Evolutionary conservation across 2,113 vertebrate species (phyloP).

Genomic region (Columba janthina): DNA sequence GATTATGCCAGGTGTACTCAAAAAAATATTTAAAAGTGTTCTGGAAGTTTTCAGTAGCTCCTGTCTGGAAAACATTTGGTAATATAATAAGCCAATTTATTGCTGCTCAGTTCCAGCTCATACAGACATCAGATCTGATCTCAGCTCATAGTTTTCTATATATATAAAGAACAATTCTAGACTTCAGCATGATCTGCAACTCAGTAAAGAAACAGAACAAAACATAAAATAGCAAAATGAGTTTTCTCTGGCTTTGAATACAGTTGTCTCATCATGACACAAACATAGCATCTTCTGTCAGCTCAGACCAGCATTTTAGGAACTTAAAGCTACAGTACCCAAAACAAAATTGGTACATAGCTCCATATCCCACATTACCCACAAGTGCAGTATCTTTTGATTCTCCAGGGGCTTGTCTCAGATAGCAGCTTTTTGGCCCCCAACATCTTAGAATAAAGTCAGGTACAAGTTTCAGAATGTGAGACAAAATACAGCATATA

Average conservation of each 20-base stretch:
- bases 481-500: not conserved
- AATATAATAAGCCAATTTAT: not conserved
- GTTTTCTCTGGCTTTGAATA: not conserved
- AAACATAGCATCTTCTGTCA: not conserved
- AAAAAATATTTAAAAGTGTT: not conserved
- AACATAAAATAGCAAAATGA: not conserved
- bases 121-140: not conserved
- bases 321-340: not conserved
- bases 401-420: not conserved
- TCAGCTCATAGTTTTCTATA: not conserved
- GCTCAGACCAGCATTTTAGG: not conserved
- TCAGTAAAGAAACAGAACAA: not conserved
- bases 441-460: not conserved
- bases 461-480: not conserved
- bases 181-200: not conserved
- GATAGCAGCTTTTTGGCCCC: not conserved
- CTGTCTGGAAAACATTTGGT: not conserved
- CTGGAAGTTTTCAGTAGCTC: not conserved
- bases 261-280: not conserved
- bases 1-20: not conserved
- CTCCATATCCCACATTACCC: not conserved
- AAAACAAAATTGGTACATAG: not conserved
- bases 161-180: not conserved
- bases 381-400: fast-evolving
- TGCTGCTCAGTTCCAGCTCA: not conserved